Conservation (phyloP, 2,797 vertebrate species). For the Microhierax caerulescens region DNA sequence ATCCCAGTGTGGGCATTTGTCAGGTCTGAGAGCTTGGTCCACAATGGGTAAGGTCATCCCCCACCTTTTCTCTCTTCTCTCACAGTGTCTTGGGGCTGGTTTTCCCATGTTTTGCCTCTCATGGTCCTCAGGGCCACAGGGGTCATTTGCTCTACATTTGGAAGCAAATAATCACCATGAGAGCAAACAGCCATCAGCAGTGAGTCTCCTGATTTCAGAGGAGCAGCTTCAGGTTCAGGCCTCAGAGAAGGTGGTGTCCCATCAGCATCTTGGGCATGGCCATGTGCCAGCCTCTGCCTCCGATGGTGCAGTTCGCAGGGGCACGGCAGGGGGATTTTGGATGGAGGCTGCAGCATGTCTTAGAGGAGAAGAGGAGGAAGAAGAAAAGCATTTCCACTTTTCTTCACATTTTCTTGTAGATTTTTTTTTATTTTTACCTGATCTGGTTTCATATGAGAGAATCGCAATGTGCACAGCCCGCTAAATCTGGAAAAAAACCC, state of each 20-base stretch:
- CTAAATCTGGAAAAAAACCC: neutral
- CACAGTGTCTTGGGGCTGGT: neutral
- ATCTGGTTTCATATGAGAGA: neutral
- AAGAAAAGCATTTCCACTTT: neutral
- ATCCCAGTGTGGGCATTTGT: neutral
- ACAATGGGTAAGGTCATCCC: neutral
- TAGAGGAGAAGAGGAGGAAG: neutral
- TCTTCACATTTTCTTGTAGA: neutral
- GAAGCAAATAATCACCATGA: neutral
- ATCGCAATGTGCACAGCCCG: rapidly evolving
- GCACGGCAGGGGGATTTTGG: neutral
- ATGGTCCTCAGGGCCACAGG: neutral
- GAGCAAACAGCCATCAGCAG: neutral
- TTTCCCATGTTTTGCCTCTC: neutral
- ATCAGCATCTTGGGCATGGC: neutral
- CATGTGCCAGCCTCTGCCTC: rapidly evolving
- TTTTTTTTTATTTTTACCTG: neutral
- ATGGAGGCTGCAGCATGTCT: neutral
- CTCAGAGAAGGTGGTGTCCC: neutral
- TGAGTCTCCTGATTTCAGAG: neutral
- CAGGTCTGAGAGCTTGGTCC: neutral
- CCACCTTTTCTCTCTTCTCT: neutral
- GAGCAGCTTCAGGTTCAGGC: neutral
- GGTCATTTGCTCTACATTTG: neutral
- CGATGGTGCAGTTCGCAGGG: rapidly evolving